Base-by-base conservation (phyloP, 1,140 invertebrate species). In the Drosophila ambigua region DNA sequence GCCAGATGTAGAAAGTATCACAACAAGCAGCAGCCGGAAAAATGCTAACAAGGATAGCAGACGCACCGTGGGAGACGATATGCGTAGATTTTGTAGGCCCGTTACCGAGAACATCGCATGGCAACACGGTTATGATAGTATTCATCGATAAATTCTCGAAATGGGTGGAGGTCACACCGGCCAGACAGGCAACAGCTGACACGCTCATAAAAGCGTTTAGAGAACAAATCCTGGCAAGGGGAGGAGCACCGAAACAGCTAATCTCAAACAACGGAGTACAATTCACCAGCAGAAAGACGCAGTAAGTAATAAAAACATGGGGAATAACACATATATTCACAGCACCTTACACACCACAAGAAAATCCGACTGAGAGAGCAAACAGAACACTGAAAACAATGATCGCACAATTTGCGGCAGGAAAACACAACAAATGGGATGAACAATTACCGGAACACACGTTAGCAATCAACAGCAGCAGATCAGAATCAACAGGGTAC, bases 31-130 rank as follows among this genome's bases (percentile, higher is more conserved):
- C 52, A 2, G 23, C 53, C n/a, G 41, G 41, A 1, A 57, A 57
- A 20, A 55, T 57, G 41, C 41, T 16, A 1, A 26, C 24, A 6
- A 28, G 2, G 5, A 45, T 57, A 5, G 11, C 41, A 7, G 24
- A 20, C 5, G 44, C 43, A 13, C 55, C 55, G 1, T 31, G 43
- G 44, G 44, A 48, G 4, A 35, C 28, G 1, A 15, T 59, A 8
- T 48, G 44, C 8, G 44, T 59, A 0, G 44, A 59, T 20, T 59
- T 59, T 8, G 44, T 48, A 2, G 26, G 44, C 2, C 44, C 44
- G 5, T 3, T 59, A 23, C 44, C 26, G 1, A 11, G 57, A 4
- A 24, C 44, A 4, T 48, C 28, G 2, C 57, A 59, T 20, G 44
- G 28, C 4, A 48, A 59, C 13, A 49, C 28, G 2, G 45, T 26